Evolutionary conservation across 2,888 invertebrate species (phyloP), one percentile per base, ranked within the genome.

Genomic region (Epirrita christyi): DNA sequence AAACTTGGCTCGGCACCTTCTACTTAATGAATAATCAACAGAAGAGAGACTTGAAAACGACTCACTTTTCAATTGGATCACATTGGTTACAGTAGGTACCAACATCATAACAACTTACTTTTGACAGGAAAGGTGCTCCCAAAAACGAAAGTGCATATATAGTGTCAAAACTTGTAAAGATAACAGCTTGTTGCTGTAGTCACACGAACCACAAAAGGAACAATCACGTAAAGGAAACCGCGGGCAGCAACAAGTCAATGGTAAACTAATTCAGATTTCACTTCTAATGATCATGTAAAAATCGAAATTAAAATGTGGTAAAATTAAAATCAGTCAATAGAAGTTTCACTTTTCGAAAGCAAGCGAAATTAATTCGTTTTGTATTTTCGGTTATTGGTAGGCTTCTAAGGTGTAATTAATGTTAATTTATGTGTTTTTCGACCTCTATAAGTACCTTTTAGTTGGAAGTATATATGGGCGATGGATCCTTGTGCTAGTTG

Each of bases 401-500:
- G 55, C 55, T 52, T 54, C 53, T 61, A 59, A 59, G 55, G 42
- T 48, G 45, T 61, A 58, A 64, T 64, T 55, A 58, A 65, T 65
- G 58, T 59, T 48, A 63, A 65, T 65, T 42, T 59, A 62, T 64
- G 63, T 53, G 29, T 48, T 57, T 57, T 61, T 54, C 63, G 60
- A 57, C 61, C 63, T 56, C 55, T 60, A 59, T 62, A 14, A 8
- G 21, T 41, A 50, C 49, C 48, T 38, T 29, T 38, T 45, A 68
- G 59, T 57, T 63, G 57, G 68, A 52, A 48, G 63, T 57, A 74
- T 73, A 77, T 73, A 77, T 77, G 74, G 76, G 72, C 73, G 73
- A 71, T 71, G 70, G 69, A 77, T 87, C 87, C 87, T 82, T 83
- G 83, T 80, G 76, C 79, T 69, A 73, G 81, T 86, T 83, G 85